Base-by-base conservation (phyloP, 2,113 vertebrate species). In the Cricetomys ansorgei region DNA sequence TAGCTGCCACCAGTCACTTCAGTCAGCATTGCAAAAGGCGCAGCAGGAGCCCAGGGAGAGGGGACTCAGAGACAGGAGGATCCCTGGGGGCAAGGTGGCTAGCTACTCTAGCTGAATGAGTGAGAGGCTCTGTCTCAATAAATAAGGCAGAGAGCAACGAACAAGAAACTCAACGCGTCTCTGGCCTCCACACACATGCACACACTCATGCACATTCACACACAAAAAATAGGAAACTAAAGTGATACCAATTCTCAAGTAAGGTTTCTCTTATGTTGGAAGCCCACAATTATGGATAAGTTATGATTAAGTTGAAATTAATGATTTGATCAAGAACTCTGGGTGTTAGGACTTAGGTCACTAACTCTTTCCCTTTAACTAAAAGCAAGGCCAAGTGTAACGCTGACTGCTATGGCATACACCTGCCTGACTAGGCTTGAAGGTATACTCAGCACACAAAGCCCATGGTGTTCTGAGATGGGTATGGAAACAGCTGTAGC, bases 1-100 rank as follows among this genome's bases (percentile, higher is more conserved):
- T 7, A 48, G 57, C 19, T 1, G 0, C 2, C 2, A 3, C 15
- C 2, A 75, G 75, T 37, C 23, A 50, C 10, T 62, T 31, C 7
- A 77, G 88, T n/a, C 7, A 67, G 13, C 4, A 19, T 21, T 73
- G 72, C 29, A 37, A 79, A 34, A 40, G 10, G 12, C 25, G n/a
- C 34, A 79, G 34, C 1, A n/a, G 77, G 48, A 34, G 34, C 10
- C 31, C 77, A 40, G 55, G 37, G 12, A 59, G 23, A 40, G 4
- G 80, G 76, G 59, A 45, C 40, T 40, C 0, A 64, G 81, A 29
- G 40, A 34, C 40, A 48, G 59, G 16, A 48, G 40, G 59, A 34
- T 19, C 27, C 59, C 15, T 48, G 25, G 40, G 59, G 16, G 40
- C 27, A 40, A n/a, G 16, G 3, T n/a, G 3, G 79, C 37, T 25